Evolutionary conservation across 2,888 invertebrate genomes (phyloP), one percentile per base, ranked within the genome.

Genomic region (Lithophane socia): DNA sequence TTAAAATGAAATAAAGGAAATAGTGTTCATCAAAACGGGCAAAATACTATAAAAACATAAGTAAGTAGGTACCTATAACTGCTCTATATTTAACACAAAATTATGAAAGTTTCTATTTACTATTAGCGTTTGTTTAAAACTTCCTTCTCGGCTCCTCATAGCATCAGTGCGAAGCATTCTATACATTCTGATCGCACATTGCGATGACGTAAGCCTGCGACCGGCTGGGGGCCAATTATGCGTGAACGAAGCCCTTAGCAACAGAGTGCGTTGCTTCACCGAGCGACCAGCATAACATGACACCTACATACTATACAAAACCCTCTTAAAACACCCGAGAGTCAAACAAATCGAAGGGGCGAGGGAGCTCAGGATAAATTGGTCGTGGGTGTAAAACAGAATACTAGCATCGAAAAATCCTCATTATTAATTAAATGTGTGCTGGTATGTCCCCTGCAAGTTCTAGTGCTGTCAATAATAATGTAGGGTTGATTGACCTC

Each of bases 161-260:
- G 73, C 56, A 65, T 80, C 70, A 66, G 54, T 78, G 66, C 88
- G 83, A 81, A 70, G 85, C 87, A 87, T 88, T 86, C 81, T 88
- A 91, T 91, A 92, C 92, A 93, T 94, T 93, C 93, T 93, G 88
- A 93, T 91, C 91, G 89, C 89, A 91, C 84, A 86, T 85, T 81
- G 82, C 80, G 93, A 89, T 96, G 95, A 96, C 96, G 96, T 93
- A 92, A 95, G 81, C 78, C 86, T 90, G 91, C 91, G 91, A 92
- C 91, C 92, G 90, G 89, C 90, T 89, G 90, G 90, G 91, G 92
- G 87, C 91, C 91, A 91, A 92, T 93, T 90, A 92, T 94, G 93
- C 93, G 93, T 93, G 91, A 90, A 90, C 90, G 87, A 79, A 86
- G 92, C 92, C 91, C 95, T 88, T 95, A 92, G 95, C 93, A 95